phyloP scores from a whole-genome alignment of 64 coral and sea anemone genomes.

The Pocillopora damicornis region DNA sequence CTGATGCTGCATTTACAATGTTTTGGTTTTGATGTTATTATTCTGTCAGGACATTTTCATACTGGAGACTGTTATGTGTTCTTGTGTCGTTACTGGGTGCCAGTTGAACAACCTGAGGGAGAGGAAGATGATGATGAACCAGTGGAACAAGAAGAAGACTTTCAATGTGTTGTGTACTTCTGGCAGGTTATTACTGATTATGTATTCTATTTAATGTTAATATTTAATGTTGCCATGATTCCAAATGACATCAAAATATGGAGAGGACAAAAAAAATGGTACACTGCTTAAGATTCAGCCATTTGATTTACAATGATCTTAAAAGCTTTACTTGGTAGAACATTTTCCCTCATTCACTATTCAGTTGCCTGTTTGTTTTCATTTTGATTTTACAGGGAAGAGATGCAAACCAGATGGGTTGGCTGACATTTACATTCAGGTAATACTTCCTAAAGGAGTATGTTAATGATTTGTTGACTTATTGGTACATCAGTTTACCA shows the following conservation, averaged over 20 bases:
- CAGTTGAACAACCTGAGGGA: constrained; percentile 74
- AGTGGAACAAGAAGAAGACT: constrained; percentile 92
- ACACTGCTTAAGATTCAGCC: too few relatives aligned
- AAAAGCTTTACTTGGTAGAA: too few relatives aligned
- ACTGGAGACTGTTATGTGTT: constrained; percentile 97
- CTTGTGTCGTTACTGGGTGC: constrained; percentile 97
- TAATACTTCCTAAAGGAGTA: neutral
- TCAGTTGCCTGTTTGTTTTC: neutral
- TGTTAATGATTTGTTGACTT: too few relatives aligned
- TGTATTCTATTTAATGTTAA: neutral
- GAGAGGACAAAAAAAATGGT: too few relatives aligned
- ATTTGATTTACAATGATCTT: too few relatives aligned
- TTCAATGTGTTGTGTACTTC: constrained; percentile 98
- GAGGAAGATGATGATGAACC: constrained; percentile 82
- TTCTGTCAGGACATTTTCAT: constrained; percentile 80
- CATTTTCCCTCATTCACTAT: too few relatives aligned
- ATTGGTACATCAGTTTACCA: too few relatives aligned
- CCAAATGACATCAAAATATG: too few relatives aligned
- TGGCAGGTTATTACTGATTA: constrained; percentile 73
- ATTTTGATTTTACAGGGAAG: constrained; percentile 62
- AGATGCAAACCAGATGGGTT: constrained; percentile 95
- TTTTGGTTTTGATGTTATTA: neutral
- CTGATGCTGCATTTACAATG: neutral
- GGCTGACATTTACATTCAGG: constrained; percentile 99
- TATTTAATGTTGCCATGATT: neutral